A percentile compares a stretch with the other conserved stretches of the same genome.
Evolutionary conservation across 2,888 invertebrate genomes (phyloP).

Genomic region (Cynaeus angustus): DNA sequence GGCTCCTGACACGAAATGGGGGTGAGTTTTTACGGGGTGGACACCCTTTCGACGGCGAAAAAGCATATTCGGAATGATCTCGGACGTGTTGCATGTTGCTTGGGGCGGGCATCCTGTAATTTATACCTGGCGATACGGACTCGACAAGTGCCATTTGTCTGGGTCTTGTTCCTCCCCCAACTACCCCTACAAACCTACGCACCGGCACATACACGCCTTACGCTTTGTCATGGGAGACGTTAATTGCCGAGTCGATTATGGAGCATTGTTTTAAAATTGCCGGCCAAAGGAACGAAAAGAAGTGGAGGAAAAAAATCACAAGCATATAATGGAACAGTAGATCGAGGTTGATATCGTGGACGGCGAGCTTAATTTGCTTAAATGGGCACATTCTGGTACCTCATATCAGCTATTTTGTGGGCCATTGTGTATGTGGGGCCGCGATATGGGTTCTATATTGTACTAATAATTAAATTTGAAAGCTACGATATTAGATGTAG

Average conservation of each 20-base stretch:
- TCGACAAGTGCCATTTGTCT: slow-evolving; percentile 53
- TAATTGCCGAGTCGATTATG: slow-evolving; percentile 32
- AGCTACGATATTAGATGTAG: too few relatives aligned
- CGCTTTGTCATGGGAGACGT: slow-evolving; percentile 28
- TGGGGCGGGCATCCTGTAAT: slow-evolving; percentile 48
- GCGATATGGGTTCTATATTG: too few relatives aligned
- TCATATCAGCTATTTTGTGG: slow-evolving; percentile 3
- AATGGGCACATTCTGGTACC: slow-evolving; percentile 2
- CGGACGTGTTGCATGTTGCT: slow-evolving; percentile 52
- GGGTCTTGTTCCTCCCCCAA: slow-evolving; percentile 43
- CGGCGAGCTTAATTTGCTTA: slow-evolving; percentile 4
- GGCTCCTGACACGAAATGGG: slow-evolving; percentile 30
- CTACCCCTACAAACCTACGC: slow-evolving; percentile 37
- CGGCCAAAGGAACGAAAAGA: slow-evolving; percentile 3
- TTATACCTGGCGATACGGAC: slow-evolving; percentile 52
- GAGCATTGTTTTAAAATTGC: slow-evolving; percentile 32
- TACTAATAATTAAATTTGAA: too few relatives aligned
- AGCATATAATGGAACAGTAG: slow-evolving; percentile 7
- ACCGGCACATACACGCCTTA: slow-evolving; percentile 22
- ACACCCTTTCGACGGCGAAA: slow-evolving; percentile 22
- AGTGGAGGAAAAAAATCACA: slow-evolving; percentile 7
- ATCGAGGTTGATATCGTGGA: slow-evolving; percentile 8
- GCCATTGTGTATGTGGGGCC: too few relatives aligned
- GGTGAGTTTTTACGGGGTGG: slow-evolving; percentile 9
- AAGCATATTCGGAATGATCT: slow-evolving; percentile 30